phyloP scores from a whole-genome alignment of 2,113 vertebrate species.

The Actenoides lindsayi region DNA sequence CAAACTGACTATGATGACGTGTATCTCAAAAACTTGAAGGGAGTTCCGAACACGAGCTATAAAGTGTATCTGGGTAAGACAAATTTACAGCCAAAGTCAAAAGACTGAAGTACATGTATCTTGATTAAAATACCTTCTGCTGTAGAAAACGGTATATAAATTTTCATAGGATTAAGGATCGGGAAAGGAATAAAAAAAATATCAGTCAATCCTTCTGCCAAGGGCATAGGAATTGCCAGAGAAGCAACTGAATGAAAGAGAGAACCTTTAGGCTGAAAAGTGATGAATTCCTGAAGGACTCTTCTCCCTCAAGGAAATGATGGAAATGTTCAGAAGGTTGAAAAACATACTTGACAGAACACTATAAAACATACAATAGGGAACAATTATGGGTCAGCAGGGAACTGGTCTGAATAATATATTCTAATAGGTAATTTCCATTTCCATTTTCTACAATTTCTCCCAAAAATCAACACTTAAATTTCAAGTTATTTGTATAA shows the following conservation, averaged over 20 bases:
- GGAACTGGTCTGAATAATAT: constrained; percentile 57
- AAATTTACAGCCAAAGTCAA: neutral
- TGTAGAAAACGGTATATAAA: neutral
- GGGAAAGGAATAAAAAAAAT: neutral
- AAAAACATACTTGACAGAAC: constrained; percentile 59
- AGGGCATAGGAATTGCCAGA: neutral
- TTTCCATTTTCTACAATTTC: constrained; percentile 63
- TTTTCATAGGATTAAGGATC: neutral
- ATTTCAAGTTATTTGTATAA: constrained; percentile 62
- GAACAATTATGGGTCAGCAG: constrained; percentile 60
- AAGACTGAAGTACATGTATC: neutral
- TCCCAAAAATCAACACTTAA: constrained; percentile 68
- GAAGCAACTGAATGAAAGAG: neutral
- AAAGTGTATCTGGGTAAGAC: neutral
- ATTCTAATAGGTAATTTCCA: constrained; percentile 68
- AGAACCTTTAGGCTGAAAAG: neutral
- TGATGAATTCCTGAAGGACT: neutral
- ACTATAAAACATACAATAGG: constrained; percentile 61
- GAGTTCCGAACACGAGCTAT: neutral
- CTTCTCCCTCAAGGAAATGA: constrained; percentile 35
- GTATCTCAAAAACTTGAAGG: neutral
- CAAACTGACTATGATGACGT: neutral
- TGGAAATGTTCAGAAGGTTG: constrained; percentile 36
- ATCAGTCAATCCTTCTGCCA: neutral
- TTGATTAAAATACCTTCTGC: neutral